phyloP scores from a whole-genome alignment of 2,797 vertebrate species.

The Eupleurogrammus muticus region DNA sequence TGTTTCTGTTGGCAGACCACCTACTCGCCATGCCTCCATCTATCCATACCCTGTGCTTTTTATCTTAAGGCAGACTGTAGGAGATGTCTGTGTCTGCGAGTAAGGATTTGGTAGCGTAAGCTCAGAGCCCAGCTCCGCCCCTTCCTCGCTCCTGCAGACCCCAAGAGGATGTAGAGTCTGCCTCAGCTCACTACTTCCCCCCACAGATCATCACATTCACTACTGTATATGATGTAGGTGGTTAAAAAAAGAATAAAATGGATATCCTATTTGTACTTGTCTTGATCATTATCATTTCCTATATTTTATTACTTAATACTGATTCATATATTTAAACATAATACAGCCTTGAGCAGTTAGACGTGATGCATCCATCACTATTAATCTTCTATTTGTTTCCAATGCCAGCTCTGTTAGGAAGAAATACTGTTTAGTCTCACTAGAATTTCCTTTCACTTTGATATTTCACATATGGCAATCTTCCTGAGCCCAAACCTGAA shows the following conservation, averaged over 20 bases:
- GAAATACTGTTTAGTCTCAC: not conserved
- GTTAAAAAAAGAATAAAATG: not conserved
- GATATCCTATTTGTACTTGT: not conserved
- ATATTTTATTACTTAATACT: not conserved
- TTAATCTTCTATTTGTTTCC: not conserved
- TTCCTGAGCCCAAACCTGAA: conserved; percentile 17
- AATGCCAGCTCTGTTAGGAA: not conserved
- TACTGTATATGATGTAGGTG: conserved; percentile 7
- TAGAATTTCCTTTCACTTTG: conserved; percentile 27
- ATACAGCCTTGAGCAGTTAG: not conserved
- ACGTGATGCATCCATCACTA: not conserved
- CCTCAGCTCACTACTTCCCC: conserved; percentile 62
- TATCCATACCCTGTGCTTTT: conserved; percentile 45
- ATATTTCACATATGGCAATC: conserved; percentile 30
- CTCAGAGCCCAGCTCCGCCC: conserved; percentile 40
- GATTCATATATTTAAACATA: not conserved
- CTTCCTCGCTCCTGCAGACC: conserved; percentile 31
- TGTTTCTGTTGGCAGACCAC: conserved; percentile 61
- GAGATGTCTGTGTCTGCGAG: conserved; percentile 60
- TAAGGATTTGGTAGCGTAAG: conserved; percentile 66
- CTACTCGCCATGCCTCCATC: conserved; percentile 46
- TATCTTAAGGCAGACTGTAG: conserved; percentile 57
- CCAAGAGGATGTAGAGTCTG: conserved; percentile 30
- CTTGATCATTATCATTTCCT: conserved; percentile 3
- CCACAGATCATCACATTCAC: conserved; percentile 43